phyloP scores from a whole-genome alignment of 2,113 vertebrate species.

The Ochotona curzoniae region DNA sequence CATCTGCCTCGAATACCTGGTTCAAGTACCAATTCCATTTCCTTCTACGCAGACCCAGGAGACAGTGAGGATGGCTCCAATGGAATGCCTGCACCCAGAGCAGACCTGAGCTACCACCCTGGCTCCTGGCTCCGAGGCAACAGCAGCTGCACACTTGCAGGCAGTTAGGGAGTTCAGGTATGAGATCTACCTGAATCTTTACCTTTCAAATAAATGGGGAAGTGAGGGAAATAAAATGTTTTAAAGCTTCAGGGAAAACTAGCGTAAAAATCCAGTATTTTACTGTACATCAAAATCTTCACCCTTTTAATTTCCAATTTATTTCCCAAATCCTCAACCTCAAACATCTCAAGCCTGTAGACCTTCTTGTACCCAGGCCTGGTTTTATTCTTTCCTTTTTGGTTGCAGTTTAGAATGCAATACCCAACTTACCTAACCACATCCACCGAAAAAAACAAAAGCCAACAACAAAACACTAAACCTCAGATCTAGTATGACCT shows the following conservation, averaged over 20 bases:
- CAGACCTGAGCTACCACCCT: no score
- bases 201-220: no score
- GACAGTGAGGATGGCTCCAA: no score
- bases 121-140: no score
- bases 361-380: slow-evolving; percentile 3
- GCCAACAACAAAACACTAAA: slow-evolving; percentile 30
- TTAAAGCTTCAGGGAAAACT: slow-evolving; percentile 52
- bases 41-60: no score
- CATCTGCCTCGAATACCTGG: no score
- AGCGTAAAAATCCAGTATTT: slow-evolving; percentile 52
- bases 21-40: no score
- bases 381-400: neutral
- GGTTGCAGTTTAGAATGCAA: slow-evolving; percentile 34
- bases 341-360: slow-evolving; percentile 1
- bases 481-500: slow-evolving; percentile 51
- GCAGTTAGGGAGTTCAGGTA: no score
- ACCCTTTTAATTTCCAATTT: slow-evolving; percentile 44
- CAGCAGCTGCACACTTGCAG: no score
- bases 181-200: no score
- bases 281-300: slow-evolving; percentile 51
- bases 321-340: neutral
- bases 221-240: neutral
- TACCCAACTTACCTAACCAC: slow-evolving; percentile 53
- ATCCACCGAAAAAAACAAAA: slow-evolving; percentile 43
- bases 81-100: no score